Evolutionary conservation across 2,888 invertebrate genomes (phyloP).

Genomic region (Clistopyga incitator): DNA sequence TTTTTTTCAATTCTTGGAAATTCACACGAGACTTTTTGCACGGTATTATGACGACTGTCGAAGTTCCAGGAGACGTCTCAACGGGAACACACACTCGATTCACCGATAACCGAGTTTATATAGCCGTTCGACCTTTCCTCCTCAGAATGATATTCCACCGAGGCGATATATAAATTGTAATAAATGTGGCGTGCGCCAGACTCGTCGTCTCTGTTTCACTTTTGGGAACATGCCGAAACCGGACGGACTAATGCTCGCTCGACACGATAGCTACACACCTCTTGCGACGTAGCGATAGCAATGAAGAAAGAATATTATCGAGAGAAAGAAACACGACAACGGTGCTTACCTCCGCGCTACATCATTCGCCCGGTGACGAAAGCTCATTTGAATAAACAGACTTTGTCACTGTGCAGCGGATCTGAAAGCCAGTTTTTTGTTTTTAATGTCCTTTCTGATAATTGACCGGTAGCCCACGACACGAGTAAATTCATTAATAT

Average conservation of each 20-base stretch:
- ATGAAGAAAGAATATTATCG: conserved; percentile 16
- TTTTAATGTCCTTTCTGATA: conserved; percentile 8
- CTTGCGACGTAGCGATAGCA: conserved; percentile 25
- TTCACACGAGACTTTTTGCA: neutral
- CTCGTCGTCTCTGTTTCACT: conserved; percentile 59
- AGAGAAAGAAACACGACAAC: conserved; percentile 48
- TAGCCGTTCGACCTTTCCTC: conserved; percentile 52
- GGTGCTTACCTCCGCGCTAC: conserved; percentile 62
- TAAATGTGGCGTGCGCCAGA: conserved; percentile 64
- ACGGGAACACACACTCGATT: conserved; percentile 36
- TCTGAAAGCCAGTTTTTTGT: conserved; percentile 30
- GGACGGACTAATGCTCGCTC: conserved; percentile 66
- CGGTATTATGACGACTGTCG: conserved; percentile 8
- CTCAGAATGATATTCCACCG: conserved; percentile 46
- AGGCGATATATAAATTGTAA: conserved; percentile 63
- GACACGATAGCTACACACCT: conserved; percentile 67
- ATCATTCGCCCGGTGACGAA: conserved; percentile 70
- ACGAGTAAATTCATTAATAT: neutral
- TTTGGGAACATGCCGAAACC: conserved; percentile 61
- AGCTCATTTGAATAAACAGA: conserved; percentile 73
- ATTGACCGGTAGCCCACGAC: conserved; percentile 5
- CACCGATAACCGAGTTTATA: conserved; percentile 54
- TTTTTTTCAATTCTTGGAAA: conserved; percentile 13
- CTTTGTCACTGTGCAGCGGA: conserved; percentile 16
- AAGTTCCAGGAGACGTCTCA: conserved; percentile 53